Conservation (phyloP, 2,113 vertebrate species). For the Catharus fuscescens region DNA sequence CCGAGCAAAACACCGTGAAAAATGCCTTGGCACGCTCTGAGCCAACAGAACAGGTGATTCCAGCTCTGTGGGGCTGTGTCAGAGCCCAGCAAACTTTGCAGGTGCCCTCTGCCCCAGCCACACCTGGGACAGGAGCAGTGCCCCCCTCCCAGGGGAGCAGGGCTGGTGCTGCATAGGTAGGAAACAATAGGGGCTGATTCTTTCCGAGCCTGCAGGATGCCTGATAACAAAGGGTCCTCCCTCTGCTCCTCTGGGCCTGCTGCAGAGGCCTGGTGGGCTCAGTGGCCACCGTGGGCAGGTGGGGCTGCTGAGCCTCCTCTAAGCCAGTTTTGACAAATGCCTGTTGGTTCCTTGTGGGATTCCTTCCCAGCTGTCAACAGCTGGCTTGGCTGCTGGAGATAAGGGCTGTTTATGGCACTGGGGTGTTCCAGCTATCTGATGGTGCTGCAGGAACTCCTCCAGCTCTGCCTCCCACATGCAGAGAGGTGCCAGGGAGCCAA, state of each 20-base stretch:
- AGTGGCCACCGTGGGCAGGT: not conserved
- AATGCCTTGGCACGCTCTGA: constrained; percentile 43
- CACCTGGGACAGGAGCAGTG: not conserved
- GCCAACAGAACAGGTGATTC: constrained; percentile 64
- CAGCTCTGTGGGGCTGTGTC: constrained; percentile 40
- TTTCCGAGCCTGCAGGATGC: not conserved
- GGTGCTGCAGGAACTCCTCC: not conserved
- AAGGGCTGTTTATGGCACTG: not conserved
- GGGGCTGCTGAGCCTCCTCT: not conserved
- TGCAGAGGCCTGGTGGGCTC: not conserved
- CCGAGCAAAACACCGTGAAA: constrained; percentile 44
- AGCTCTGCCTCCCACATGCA: not conserved
- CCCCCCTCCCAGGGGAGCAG: accelerated
- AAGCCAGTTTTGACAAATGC: not conserved
- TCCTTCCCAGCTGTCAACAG: constrained; percentile 4
- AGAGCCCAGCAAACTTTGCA: not conserved
- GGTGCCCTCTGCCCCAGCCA: not conserved
- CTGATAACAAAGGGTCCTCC: constrained; percentile 9
- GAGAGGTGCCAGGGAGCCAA: not conserved
- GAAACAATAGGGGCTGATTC: not conserved
- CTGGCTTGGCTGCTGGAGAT: not conserved
- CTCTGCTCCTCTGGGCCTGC: not conserved
- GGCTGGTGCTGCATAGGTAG: not conserved
- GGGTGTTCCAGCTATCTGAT: not conserved
- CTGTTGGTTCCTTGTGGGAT: not conserved